These are phyloP conservation scores for Rhea americana DNA, from an alignment of 2,113 vertebrate genomes.

Conservation along the genomic window DNA sequence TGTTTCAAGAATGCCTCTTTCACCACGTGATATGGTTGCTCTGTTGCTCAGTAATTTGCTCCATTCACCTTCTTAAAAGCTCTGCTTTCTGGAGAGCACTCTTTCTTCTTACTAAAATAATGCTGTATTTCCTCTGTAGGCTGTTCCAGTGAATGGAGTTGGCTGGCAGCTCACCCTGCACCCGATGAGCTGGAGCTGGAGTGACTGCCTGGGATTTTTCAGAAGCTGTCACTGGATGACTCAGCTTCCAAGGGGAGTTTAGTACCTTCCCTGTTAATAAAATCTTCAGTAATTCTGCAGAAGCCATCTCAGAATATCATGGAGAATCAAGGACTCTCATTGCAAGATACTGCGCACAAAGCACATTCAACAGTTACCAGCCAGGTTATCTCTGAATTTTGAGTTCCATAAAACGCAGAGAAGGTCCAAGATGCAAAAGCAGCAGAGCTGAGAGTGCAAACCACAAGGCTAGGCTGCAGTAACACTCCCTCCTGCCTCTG, in stretches of 20 bases:
- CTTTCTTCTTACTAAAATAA: constrained; percentile 5
- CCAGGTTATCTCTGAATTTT: background rate
- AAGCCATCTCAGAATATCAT: constrained; percentile 20
- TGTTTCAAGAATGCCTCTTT: constrained; percentile 14
- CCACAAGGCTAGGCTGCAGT: background rate
- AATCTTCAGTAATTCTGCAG: constrained; percentile 45
- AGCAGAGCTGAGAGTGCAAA: background rate
- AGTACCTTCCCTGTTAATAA: constrained; percentile 51
- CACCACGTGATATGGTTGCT: background rate
- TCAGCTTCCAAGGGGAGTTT: constrained; percentile 56
- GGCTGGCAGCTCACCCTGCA: constrained; percentile 46
- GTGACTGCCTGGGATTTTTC: constrained; percentile 39
- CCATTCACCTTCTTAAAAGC: background rate
- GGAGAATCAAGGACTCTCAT: background rate
- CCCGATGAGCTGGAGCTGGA: constrained; percentile 34
- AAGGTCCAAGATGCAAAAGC: accelerated
- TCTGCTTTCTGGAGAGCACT: background rate
- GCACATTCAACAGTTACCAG: background rate
- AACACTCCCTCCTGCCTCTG: background rate
- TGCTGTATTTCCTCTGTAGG: constrained; percentile 19
- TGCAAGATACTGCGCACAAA: background rate
- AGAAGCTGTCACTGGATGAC: constrained; percentile 30
- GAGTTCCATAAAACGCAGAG: background rate
- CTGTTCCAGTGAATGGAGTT: constrained; percentile 23
- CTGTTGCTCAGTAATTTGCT: background rate